Conservation (phyloP, 2,797 vertebrate genomes). For the Typhlichthys subterraneus region DNA sequence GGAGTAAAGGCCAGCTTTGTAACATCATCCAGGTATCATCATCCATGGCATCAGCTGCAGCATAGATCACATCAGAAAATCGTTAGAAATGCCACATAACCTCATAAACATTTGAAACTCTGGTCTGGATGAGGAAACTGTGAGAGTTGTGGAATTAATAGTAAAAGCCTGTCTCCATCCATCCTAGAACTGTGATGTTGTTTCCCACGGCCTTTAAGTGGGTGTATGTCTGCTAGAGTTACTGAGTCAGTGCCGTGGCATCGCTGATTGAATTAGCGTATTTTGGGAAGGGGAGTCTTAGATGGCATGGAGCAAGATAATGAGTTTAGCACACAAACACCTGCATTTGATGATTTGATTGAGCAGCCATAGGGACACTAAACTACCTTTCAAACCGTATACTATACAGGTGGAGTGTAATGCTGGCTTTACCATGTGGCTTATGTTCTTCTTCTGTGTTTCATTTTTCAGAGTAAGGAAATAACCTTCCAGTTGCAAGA, state of each 20-base stretch:
- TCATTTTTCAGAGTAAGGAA: conserved; percentile 92
- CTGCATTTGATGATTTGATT: conserved; percentile 27
- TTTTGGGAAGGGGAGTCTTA: conserved; percentile 38
- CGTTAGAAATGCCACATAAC: conserved; percentile 52
- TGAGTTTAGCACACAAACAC: conserved; percentile 59
- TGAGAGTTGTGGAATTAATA: conserved; percentile 45
- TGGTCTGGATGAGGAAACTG: conserved; percentile 47
- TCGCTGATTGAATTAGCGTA: conserved; percentile 62
- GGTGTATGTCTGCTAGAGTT: conserved; percentile 53
- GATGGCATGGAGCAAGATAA: conserved; percentile 44
- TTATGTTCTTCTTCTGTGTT: conserved; percentile 14
- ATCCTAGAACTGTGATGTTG: conserved; percentile 41
- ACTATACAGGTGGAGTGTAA: not conserved
- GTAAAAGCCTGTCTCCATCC: conserved; percentile 43
- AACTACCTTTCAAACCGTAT: conserved; percentile 26
- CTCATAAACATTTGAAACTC: conserved; percentile 49
- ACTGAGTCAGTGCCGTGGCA: conserved; percentile 55
- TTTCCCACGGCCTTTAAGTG: conserved; percentile 46
- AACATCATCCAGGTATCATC: conserved; percentile 63
- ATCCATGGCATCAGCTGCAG: conserved; percentile 32
- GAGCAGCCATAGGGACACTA: conserved; percentile 34
- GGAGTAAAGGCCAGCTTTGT: conserved; percentile 45
- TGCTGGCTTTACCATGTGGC: too few relatives aligned
- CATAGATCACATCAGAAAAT: conserved; percentile 40
- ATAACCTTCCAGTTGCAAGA: conserved; percentile 98